Base-by-base conservation (phyloP, 2,888 invertebrate genomes). In the Lobophora halterata region DNA sequence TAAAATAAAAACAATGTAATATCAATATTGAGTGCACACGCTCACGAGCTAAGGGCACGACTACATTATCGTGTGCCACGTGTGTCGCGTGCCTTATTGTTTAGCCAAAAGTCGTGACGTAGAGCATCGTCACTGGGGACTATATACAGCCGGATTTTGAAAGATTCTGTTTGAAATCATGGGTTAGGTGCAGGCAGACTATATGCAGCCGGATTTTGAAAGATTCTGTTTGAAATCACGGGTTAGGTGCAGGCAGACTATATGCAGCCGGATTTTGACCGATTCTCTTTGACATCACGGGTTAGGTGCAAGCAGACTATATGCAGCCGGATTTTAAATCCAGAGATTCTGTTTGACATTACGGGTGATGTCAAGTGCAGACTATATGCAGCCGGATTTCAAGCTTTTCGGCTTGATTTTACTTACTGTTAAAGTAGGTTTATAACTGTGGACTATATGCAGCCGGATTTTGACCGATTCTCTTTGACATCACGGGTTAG, bases 11-110 rank as follows among this genome's bases (percentile, higher is more conserved):
- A 37, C 26, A 37, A 42, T 34, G 1, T 40, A 29, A 46, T 51
- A 53, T 51, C 49, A 64, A 65, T 61, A 59, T 49, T 45, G 47
- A 21, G 46, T 11, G 21, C 24, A 52, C 71, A 72, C 72, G 75
- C 64, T 59, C 80, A 79, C 79, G 80, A 79, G 60, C 20, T 65
- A 51, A 65, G 58, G 63, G 61, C 79, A 74, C 70, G 77, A 64
- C 50, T 67, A 65, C 65, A 68, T 61, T 42, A 61, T 71, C 78
- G 77, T 74, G 71, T 55, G 50, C 37, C 58, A 46, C 63, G 68
- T 65, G 58, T 65, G 75, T 73, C 76, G 73, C 76, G 76, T 77
- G 78, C 75, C 67, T 67, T 66, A 66, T 57, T 59, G 61, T 53
- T 52, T 20, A 2, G 26, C 36, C 37, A 48, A 28, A 25, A 34